Percentiles rank a stretch among this genome's conserved stretches.
Conservation (phyloP, 2,888 invertebrate species). For the Thecophora atra region DNA sequence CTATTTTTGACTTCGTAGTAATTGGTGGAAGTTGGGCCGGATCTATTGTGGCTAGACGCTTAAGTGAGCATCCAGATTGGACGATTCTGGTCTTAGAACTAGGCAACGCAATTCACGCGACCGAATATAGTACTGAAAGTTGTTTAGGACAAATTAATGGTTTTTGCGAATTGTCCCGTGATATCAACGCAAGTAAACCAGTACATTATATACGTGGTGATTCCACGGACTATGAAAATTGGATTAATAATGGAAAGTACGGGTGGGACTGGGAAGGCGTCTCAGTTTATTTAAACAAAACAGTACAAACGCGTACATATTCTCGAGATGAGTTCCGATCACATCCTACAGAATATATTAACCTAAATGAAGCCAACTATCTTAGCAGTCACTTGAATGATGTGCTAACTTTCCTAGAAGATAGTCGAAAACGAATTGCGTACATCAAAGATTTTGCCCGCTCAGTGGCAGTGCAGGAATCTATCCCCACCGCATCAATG, state of each 20-base stretch:
- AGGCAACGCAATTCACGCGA: no score
- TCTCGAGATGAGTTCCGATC: conserved; percentile 49
- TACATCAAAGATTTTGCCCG: no score
- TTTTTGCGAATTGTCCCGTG: no score
- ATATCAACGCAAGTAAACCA: conserved; percentile 39
- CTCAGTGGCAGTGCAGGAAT: conserved; percentile 61
- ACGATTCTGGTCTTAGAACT: no score
- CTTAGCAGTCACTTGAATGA: no score
- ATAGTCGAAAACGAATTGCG: no score
- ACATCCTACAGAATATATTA: no score
- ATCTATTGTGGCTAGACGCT: no score
- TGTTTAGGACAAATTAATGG: no score
- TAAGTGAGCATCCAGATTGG: no score
- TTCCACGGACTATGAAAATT: conserved; percentile 72
- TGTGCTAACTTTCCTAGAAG: conserved; percentile 58
- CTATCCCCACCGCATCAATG: conserved; percentile 71
- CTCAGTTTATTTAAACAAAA: conserved; percentile 82
- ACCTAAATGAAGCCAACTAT: conserved; percentile 59
- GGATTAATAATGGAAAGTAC: conserved; percentile 71
- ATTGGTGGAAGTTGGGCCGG: no score
- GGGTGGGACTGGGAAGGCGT: conserved; percentile 81
- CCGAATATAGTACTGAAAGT: no score
- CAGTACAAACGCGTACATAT: conserved; percentile 60
- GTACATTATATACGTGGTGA: conserved; percentile 75
- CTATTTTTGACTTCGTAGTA: conserved; percentile 51